Base-by-base conservation (phyloP, 2,113 vertebrate genomes). In the Paralichthys olivaceus region DNA sequence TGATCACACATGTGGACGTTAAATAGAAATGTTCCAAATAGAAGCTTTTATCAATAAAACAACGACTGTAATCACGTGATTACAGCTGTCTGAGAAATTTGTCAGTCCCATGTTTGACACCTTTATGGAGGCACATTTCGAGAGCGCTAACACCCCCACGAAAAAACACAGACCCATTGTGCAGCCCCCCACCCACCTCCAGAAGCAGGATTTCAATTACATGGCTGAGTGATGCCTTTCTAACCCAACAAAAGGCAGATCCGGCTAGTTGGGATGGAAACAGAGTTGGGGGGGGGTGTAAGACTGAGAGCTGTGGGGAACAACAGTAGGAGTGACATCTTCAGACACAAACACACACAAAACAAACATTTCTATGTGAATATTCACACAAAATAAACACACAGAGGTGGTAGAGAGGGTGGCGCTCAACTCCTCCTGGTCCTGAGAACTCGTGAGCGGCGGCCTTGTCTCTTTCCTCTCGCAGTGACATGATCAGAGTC, bases 211-310 rank as follows among this genome's bases (percentile, higher is more conserved):
- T 92, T 91, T 92, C 79, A 91, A 94, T 94, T 90, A 90, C 91
- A 94, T 85, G 92, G 91, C 76, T 93, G 89, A 93, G 72, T 67
- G 54, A 3, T n/a, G 64, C 89, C 79, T 90, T 93, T 95, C 89
- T 94, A 83, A 34, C 54, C 57, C 70, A 83, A 94, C 94, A 93
- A 95, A 87, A 93, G 90, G 69, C 77, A 94, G 84, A 94, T 95
- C 94, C 85, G 68, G 94, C 83, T 91, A 89, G 94, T 94, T 95
- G 94, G 79, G 83, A 87, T 93, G 87, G 93, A 90, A 94, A 93
- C 66, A 3, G 76, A 81, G 72, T 70, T 0, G 2, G 25, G 37
- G 25, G 17, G 45, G 26, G 43, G 23, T 15, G 22, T 62, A 83
- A 80, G 62, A 72, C 59, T 40, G 37, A 58, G 65, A 71, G 58